Conservation (phyloP, 2,797 vertebrate genomes). For the Protonibea diacanthus region DNA sequence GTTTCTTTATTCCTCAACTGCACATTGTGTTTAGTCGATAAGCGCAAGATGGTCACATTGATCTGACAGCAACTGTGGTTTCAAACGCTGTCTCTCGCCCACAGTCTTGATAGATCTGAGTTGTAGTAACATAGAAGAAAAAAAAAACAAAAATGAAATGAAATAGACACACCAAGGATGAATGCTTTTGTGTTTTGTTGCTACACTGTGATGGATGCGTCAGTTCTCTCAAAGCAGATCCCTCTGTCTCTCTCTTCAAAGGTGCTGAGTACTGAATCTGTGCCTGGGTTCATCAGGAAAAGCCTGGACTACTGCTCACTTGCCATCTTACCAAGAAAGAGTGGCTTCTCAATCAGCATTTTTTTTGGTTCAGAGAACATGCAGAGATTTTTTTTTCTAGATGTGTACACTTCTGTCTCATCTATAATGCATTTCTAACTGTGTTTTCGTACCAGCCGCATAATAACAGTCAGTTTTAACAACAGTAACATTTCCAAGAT, state of each 20-base stretch:
- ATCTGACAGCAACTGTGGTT: conserved; percentile 49
- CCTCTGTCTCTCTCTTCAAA: conserved; percentile 69
- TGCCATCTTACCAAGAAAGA: conserved; percentile 19
- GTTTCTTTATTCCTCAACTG: conserved; percentile 44
- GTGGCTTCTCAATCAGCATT: conserved; percentile 24
- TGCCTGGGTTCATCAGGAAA: conserved; percentile 43
- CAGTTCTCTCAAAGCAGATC: conserved; percentile 39
- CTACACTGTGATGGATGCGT: conserved; percentile 6
- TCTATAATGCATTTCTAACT: conserved; percentile 29
- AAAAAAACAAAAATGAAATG: conserved; percentile 5
- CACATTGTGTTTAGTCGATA: conserved; percentile 52
- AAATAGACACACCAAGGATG: conserved; percentile 18
- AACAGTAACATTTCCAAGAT: conserved; percentile 60
- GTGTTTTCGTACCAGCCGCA: conserved; percentile 51
- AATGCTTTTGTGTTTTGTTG: conserved; percentile 31
- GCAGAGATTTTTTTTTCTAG: conserved; percentile 6
- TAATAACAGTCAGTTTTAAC: conserved; percentile 37
- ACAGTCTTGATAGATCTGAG: conserved; percentile 44
- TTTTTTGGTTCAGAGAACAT: conserved; percentile 27
- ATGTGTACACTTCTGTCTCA: neutral
- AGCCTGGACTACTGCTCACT: conserved; percentile 52
- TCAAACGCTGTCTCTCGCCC: conserved; percentile 35
- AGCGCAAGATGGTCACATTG: conserved; percentile 47
- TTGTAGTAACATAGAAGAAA: neutral
- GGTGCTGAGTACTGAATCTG: conserved; percentile 54